Conservation (phyloP, 2,888 invertebrate species). For the Vesta saturnalis region DNA sequence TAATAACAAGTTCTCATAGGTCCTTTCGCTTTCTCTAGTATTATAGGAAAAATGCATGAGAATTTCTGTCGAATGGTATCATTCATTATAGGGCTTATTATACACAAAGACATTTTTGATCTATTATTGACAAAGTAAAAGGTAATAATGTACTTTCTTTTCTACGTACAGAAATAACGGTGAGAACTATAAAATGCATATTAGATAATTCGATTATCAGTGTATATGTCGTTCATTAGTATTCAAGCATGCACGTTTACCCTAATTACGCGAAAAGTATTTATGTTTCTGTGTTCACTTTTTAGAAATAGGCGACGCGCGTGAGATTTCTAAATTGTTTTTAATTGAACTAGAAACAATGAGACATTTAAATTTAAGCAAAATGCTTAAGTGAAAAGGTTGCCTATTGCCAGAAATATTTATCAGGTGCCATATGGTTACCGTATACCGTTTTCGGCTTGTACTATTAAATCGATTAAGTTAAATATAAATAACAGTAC, state of each 20-base stretch:
- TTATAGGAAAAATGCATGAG: background rate
- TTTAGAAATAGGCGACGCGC: too few relatives aligned
- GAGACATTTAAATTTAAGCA: too few relatives aligned
- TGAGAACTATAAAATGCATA: background rate
- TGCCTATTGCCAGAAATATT: too few relatives aligned
- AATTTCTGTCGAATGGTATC: too few relatives aligned
- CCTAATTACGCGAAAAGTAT: too few relatives aligned
- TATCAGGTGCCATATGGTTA: constrained; percentile 1
- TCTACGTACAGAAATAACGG: background rate
- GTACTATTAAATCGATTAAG: constrained; percentile 2
- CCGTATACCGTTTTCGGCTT: background rate
- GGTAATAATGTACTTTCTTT: constrained; percentile 1
- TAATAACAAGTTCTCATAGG: background rate
- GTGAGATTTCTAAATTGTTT: too few relatives aligned
- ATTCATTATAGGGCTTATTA: background rate
- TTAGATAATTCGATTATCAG: constrained; percentile 1
- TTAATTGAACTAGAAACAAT: too few relatives aligned
- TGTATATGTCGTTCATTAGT: too few relatives aligned
- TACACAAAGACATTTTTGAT: background rate
- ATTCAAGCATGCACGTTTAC: too few relatives aligned
- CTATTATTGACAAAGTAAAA: background rate
- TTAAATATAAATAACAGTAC: constrained; percentile 7
- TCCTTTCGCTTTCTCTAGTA: background rate
- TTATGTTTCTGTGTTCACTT: too few relatives aligned
- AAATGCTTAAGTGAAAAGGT: too few relatives aligned